These are phyloP conservation scores for Unio delphinus DNA, from an alignment of 2,888 invertebrate species.

Conservation along the genomic window DNA sequence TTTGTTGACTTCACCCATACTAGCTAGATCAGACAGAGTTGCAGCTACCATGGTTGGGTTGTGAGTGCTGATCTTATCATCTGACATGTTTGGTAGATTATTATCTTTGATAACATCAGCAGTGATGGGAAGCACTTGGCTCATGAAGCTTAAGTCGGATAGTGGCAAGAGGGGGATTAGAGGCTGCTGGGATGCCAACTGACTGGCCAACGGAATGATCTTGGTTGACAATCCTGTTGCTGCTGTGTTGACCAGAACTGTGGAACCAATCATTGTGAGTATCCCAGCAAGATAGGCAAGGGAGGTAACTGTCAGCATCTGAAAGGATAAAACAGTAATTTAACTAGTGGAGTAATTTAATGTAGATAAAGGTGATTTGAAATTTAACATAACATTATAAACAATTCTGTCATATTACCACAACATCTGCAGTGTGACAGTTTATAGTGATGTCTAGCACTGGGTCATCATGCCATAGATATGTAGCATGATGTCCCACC, in stretches of 20 bases:
- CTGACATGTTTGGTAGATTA: not conserved
- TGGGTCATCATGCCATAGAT: no score
- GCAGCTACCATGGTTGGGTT: not conserved
- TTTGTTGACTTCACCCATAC: constrained; percentile 1
- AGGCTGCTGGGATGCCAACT: not conserved
- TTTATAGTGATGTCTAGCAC: no score
- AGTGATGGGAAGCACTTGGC: constrained; percentile 2
- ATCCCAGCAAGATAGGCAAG: constrained; percentile 78
- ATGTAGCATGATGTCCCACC: no score
- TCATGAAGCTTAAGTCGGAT: constrained; percentile 1
- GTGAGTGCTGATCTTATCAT: not conserved
- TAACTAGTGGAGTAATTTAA: not conserved
- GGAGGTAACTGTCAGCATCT: constrained; percentile 76
- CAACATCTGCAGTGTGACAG: no score
- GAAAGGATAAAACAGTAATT: constrained; percentile 24
- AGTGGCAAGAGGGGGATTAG: constrained; percentile 4
- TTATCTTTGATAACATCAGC: not conserved
- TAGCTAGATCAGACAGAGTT: not conserved
- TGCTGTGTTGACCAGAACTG: constrained; percentile 64
- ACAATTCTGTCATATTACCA: no score
- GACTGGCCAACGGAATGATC: not conserved
- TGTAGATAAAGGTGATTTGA: no score
- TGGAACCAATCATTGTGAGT: constrained; percentile 77
- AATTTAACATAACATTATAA: no score
- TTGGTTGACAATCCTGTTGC: constrained; percentile 35